Conservation (phyloP, 2,888 invertebrate genomes). For the Drosophila mimetica region DNA sequence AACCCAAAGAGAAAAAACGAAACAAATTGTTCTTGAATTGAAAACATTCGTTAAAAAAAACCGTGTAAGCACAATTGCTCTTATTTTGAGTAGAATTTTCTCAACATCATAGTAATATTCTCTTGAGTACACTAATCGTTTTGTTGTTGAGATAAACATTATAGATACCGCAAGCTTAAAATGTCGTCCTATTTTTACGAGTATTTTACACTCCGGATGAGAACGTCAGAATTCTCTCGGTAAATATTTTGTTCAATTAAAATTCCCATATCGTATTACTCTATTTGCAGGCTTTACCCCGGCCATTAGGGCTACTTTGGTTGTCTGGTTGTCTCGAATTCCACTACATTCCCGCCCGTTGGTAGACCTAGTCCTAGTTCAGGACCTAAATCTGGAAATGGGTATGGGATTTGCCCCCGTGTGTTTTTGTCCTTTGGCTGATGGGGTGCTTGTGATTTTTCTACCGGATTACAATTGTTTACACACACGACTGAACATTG, state of each 20-base stretch:
- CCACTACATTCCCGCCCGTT: slow-evolving; percentile 1
- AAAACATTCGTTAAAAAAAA: too few relatives aligned
- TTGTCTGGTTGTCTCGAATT: slow-evolving; percentile 6
- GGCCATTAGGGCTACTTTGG: slow-evolving; percentile 9
- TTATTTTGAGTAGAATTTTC: too few relatives aligned
- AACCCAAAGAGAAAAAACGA: too few relatives aligned
- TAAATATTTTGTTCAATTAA: not conserved
- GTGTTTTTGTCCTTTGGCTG: slow-evolving; percentile 42
- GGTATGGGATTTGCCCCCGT: slow-evolving; percentile 6
- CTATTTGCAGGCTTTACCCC: not conserved
- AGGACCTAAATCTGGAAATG: slow-evolving; percentile 22
- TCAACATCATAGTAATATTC: too few relatives aligned
- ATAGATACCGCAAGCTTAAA: too few relatives aligned
- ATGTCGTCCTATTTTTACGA: too few relatives aligned
- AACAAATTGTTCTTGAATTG: too few relatives aligned
- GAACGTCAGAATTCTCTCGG: too few relatives aligned
- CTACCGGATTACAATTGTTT: slow-evolving; percentile 79
- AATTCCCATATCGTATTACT: slow-evolving; percentile 42
- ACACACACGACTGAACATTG: slow-evolving; percentile 78
- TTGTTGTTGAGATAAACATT: too few relatives aligned
- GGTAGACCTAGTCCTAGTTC: slow-evolving; percentile 30
- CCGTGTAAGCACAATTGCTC: too few relatives aligned
- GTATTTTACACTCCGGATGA: too few relatives aligned
- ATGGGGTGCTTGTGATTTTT: slow-evolving; percentile 69
- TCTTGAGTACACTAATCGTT: too few relatives aligned